phyloP scores from a whole-genome alignment of 1,140 invertebrate genomes.

The Babylonia areolata region DNA sequence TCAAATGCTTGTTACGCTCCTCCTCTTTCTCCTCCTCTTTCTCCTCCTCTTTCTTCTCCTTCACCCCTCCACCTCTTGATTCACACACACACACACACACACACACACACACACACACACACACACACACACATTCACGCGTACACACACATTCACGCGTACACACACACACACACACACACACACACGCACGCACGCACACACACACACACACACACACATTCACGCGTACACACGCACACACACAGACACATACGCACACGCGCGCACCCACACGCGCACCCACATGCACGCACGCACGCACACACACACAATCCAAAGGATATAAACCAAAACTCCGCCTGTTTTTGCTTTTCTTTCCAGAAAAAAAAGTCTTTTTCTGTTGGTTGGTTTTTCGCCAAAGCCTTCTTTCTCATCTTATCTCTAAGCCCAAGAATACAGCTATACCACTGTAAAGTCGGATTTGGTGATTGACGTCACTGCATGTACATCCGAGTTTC shows the following conservation, averaged over 20 bases:
- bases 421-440: slow-evolving; percentile 13
- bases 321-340: background rate
- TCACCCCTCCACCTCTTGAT: too few species aligned
- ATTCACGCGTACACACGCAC: background rate
- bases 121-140: background rate
- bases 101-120: background rate
- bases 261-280: background rate
- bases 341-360: background rate
- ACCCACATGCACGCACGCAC: background rate
- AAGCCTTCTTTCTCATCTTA: background rate
- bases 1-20: too few species aligned
- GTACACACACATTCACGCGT: background rate
- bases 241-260: background rate
- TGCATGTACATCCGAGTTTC: too few species aligned
- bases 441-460: slow-evolving; percentile 3
- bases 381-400: background rate
- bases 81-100: background rate
- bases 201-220: background rate
- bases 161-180: background rate
- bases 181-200: background rate
- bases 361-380: background rate
- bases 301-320: background rate
- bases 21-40: too few species aligned
- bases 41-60: too few species aligned
- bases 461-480: background rate